These are phyloP conservation scores for Thinocorus orbignyianus DNA, from an alignment of 2,113 vertebrate species.

Conservation along the genomic window DNA sequence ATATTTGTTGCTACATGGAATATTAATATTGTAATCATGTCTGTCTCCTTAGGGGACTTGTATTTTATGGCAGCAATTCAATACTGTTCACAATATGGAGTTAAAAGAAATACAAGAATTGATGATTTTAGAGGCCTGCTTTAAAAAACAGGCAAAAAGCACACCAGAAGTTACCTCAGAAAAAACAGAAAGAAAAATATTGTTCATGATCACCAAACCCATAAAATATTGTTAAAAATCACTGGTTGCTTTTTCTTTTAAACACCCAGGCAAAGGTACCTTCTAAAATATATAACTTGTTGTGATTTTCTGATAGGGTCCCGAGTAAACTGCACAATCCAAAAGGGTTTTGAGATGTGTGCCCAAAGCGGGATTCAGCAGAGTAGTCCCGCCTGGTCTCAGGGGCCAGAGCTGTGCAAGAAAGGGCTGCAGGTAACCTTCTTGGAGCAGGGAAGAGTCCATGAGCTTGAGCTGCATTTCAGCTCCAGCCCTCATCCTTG, in stretches of 20 bases:
- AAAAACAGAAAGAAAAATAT: not conserved
- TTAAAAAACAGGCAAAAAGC: not conserved
- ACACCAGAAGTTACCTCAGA: not conserved
- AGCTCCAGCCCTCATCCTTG: not conserved
- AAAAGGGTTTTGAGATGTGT: not conserved
- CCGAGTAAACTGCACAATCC: not conserved
- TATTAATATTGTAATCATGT: conserved; percentile 60
- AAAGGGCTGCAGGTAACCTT: not conserved
- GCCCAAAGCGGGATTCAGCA: not conserved
- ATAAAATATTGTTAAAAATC: not conserved
- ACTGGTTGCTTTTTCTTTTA: not conserved
- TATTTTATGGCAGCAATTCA: conserved; percentile 51
- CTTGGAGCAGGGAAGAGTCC: rapidly evolving
- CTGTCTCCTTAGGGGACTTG: conserved; percentile 33
- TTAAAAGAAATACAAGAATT: not conserved
- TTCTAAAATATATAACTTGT: not conserved
- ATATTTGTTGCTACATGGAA: conserved; percentile 42
- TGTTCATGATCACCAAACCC: rapidly evolving
- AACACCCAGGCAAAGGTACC: not conserved
- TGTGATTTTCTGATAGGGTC: not conserved
- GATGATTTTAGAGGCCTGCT: conserved; percentile 1
- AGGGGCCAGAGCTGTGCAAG: not conserved
- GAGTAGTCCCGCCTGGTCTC: not conserved
- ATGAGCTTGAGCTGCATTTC: not conserved
- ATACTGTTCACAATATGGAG: not conserved